Evolutionary conservation across 2,113 vertebrate genomes (phyloP).

Genomic region (Corvus moneduloides): DNA sequence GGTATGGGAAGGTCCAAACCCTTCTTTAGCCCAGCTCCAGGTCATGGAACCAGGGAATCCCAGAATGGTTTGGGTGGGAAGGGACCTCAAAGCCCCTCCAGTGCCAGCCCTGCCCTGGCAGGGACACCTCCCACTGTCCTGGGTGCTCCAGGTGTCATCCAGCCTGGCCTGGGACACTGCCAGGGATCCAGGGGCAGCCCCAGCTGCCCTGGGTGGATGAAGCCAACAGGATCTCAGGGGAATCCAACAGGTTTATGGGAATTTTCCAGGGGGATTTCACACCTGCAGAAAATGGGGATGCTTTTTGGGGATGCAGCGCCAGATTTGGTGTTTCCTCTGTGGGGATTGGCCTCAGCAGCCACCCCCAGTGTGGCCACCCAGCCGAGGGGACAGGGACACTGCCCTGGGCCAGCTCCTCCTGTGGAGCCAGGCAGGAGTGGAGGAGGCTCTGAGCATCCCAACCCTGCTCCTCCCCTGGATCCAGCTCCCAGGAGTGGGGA

Average conservation of each 20-base stretch:
- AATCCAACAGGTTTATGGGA: not conserved
- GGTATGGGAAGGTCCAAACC: accelerated
- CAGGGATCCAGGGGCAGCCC: not conserved
- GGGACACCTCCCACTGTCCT: not conserved
- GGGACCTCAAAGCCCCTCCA: accelerated
- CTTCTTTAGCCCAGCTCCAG: not conserved
- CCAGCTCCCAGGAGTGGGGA: not conserved
- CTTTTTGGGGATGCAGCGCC: not conserved
- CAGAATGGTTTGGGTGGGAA: not conserved
- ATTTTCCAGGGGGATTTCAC: not conserved
- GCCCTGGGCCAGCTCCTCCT: not conserved
- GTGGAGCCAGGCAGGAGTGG: not conserved
- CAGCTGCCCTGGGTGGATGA: not conserved
- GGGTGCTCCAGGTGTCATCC: not conserved
- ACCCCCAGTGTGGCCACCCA: not conserved
- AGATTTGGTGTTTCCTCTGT: not conserved
- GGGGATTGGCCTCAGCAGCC: not conserved
- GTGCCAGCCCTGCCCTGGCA: not conserved
- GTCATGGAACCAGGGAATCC: not conserved
- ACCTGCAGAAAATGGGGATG: not conserved
- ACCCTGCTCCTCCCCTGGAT: not conserved
- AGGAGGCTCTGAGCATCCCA: not conserved
- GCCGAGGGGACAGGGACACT: not conserved
- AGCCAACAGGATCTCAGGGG: not conserved
- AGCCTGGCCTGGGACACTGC: accelerated